Percentiles rank a stretch among this genome's conserved stretches.
Evolutionary conservation across 2,888 invertebrate genomes (phyloP).

Genomic region (Thecophora atra): DNA sequence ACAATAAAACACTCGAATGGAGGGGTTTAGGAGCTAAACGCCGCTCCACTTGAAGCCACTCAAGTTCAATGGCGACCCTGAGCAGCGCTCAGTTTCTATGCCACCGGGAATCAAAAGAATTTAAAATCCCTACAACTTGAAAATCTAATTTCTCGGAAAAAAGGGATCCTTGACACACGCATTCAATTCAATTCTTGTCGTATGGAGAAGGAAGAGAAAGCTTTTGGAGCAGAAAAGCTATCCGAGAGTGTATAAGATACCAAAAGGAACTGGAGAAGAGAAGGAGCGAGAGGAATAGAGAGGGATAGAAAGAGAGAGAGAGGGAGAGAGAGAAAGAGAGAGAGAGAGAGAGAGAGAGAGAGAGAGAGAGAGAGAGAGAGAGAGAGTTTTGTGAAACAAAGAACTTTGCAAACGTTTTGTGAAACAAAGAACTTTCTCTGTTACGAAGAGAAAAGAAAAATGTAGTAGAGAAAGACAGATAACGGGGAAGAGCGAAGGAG

Average conservation of each 20-base stretch:
- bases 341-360: not conserved
- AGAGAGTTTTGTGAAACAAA: not conserved
- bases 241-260: not conserved
- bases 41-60: conserved; percentile 2
- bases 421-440: not conserved
- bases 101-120: conserved; percentile 17
- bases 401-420: not conserved
- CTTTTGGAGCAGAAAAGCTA: not conserved
- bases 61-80: conserved; percentile 33
- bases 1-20: not conserved
- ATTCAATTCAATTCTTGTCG: not conserved
- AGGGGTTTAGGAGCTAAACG: not conserved
- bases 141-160: conserved; percentile 7
- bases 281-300: not conserved
- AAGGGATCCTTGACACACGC: conserved; percentile 4
- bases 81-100: not conserved
- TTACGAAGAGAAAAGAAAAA: too few relatives aligned
- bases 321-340: not conserved
- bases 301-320: not conserved
- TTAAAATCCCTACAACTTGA: conserved; percentile 10
- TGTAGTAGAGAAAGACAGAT: too few relatives aligned
- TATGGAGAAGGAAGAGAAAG: not conserved
- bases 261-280: not conserved
- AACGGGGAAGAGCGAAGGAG: too few relatives aligned
- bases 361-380: not conserved